Percentiles rank a stretch among this genome's conserved stretches.
Conservation (phyloP, 2,113 vertebrate genomes). For the Aegotheles bennettii region DNA sequence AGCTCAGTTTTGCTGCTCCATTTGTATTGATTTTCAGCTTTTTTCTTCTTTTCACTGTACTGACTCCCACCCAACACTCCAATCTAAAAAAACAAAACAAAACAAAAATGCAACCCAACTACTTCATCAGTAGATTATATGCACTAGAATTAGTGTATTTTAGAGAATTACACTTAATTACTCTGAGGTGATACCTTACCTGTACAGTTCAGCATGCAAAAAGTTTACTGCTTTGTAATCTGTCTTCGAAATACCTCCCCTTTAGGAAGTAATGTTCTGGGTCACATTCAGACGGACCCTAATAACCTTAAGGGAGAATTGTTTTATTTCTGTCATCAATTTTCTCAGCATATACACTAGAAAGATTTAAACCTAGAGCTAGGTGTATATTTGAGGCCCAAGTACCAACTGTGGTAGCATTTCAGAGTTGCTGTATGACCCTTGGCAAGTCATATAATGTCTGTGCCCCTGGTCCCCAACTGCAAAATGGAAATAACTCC, state of each 20-base stretch:
- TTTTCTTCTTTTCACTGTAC: neutral
- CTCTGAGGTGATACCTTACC: neutral
- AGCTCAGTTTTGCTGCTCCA: neutral
- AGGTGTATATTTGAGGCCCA: neutral
- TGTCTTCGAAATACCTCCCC: neutral
- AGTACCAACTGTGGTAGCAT: neutral
- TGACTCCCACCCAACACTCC: neutral
- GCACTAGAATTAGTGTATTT: neutral
- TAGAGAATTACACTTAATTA: neutral
- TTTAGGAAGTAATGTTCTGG: neutral
- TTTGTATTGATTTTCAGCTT: neutral
- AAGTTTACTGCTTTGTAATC: neutral
- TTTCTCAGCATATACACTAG: neutral
- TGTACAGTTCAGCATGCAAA: neutral
- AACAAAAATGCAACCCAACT: too few relatives aligned
- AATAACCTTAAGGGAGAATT: neutral
- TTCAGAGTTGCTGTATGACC: neutral
- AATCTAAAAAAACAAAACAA: neutral
- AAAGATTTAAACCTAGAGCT: neutral
- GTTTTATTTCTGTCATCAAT: neutral
- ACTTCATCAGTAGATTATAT: neutral
- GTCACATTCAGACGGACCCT: neutral
- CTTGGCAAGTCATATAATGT: neutral
- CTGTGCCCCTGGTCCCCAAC: neutral
- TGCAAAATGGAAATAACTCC: neutral